A percentile compares a stretch with the other conserved stretches of the same genome.
phyloP scores from a whole-genome alignment of 1,140 invertebrate genomes.

The Danaus plexippus region DNA sequence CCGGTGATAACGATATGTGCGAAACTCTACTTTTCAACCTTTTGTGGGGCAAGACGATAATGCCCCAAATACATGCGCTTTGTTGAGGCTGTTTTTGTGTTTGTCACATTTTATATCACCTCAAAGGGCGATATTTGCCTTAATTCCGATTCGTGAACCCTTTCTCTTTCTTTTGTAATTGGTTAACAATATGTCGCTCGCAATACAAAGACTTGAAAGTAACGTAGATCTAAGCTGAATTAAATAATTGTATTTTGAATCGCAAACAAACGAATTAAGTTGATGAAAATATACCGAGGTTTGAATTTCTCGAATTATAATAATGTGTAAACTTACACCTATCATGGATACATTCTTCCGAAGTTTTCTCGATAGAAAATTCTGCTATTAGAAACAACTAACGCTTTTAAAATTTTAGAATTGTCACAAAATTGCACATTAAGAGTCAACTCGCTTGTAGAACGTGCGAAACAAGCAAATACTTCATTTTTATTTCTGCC shows the following conservation, averaged over 20 bases:
- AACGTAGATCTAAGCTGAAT: too few species aligned
- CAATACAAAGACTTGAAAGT: too few species aligned
- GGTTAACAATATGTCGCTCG: too few species aligned
- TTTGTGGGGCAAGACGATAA: slow-evolving; percentile 63
- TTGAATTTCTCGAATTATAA: too few species aligned
- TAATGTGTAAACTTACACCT: too few species aligned
- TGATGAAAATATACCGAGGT: too few species aligned
- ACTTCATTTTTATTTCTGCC: slow-evolving; percentile 42
- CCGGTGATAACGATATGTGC: slow-evolving; percentile 61
- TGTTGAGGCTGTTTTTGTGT: slow-evolving; percentile 51
- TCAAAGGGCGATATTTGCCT: slow-evolving; percentile 28
- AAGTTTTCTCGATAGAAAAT: too few species aligned
- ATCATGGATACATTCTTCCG: too few species aligned
- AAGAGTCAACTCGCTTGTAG: slow-evolving; percentile 19
- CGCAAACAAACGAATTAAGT: too few species aligned
- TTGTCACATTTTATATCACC: slow-evolving; percentile 55
- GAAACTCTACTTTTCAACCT: slow-evolving; percentile 64
- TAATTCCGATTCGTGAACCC: slow-evolving; percentile 25
- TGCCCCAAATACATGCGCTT: slow-evolving; percentile 58
- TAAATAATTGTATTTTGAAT: too few species aligned
- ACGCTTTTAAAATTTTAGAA: slow-evolving; percentile 7
- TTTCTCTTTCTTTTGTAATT: slow-evolving; percentile 25
- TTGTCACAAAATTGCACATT: slow-evolving; percentile 21
- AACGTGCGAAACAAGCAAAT: slow-evolving; percentile 16
- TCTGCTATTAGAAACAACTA: too few species aligned